Evolutionary conservation across 1,140 invertebrate species (phyloP).

Genomic region (Drosophila obscura): DNA sequence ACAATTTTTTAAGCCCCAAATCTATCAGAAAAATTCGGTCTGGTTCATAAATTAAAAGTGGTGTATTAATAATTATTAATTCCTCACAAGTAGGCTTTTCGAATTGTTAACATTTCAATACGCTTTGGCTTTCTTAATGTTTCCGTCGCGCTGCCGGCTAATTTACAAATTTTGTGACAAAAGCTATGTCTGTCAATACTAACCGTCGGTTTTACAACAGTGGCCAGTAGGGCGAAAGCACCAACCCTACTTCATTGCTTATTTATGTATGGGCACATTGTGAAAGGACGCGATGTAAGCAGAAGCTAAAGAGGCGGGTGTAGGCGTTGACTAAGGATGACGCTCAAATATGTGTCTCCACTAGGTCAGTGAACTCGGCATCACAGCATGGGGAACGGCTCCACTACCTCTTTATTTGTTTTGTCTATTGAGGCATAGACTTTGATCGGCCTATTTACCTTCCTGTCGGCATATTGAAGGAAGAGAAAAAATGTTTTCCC

Average conservation of each 20-base stretch:
- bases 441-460: slow-evolving; percentile 1
- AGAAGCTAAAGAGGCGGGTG: too few relatives aligned
- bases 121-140: too few relatives aligned
- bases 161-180: slow-evolving; percentile 36
- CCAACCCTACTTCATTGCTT: slow-evolving; percentile 41
- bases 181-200: slow-evolving; percentile 43
- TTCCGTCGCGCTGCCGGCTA: neutral
- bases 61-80: too few relatives aligned
- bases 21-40: too few relatives aligned
- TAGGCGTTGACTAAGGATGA: slow-evolving; percentile 14
- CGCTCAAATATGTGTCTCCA: slow-evolving; percentile 34
- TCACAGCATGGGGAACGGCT: neutral
- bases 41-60: too few relatives aligned
- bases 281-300: too few relatives aligned
- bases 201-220: slow-evolving; percentile 25
- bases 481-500: too few relatives aligned
- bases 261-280: slow-evolving; percentile 40
- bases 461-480: too few relatives aligned
- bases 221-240: slow-evolving; percentile 13
- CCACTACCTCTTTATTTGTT: slow-evolving; percentile 32
- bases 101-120: too few relatives aligned
- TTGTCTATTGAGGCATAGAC: slow-evolving; percentile 27
- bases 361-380: slow-evolving; percentile 59
- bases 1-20: too few relatives aligned
- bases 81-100: too few relatives aligned